Conservation (phyloP, 2,888 invertebrate genomes). For the Sympetrum striolatum region DNA sequence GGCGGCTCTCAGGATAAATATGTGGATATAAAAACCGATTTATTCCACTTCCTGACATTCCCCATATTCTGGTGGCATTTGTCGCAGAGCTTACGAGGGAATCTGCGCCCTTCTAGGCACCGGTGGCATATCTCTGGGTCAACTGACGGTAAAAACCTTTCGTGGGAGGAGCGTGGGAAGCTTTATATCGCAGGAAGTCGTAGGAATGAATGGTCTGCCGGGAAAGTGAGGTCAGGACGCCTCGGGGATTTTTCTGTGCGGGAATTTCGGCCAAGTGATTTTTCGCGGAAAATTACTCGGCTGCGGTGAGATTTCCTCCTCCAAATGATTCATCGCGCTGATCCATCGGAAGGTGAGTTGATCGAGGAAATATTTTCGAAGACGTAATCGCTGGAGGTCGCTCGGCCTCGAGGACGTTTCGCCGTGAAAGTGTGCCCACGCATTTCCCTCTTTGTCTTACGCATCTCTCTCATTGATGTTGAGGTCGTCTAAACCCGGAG, state of each 20-base stretch:
- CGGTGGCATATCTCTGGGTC: not conserved
- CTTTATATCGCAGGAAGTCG: not conserved
- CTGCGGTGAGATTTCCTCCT: not conserved
- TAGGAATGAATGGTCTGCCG: not conserved
- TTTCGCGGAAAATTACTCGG: not conserved
- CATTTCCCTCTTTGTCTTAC: too few species aligned
- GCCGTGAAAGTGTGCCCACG: not conserved
- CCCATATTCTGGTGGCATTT: not conserved
- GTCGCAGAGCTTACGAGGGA: not conserved
- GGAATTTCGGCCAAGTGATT: not conserved
- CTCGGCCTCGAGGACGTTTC: not conserved
- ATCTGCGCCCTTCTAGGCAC: not conserved
- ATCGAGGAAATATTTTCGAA: not conserved
- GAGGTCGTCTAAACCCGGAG: too few species aligned
- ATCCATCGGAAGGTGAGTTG: not conserved
- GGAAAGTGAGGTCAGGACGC: not conserved
- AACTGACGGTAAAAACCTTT: not conserved
- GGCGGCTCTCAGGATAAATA: too few species aligned
- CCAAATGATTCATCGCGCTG: not conserved
- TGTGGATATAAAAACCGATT: not conserved
- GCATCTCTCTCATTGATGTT: too few species aligned
- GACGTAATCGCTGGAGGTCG: not conserved
- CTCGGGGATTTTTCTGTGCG: not conserved
- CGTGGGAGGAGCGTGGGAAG: not conserved
- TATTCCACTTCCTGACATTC: not conserved